A percentile compares a stretch with the other conserved stretches of the same genome.
Evolutionary conservation across 1,140 invertebrate genomes (phyloP).

Genomic region (Choristoneura fumiferana): DNA sequence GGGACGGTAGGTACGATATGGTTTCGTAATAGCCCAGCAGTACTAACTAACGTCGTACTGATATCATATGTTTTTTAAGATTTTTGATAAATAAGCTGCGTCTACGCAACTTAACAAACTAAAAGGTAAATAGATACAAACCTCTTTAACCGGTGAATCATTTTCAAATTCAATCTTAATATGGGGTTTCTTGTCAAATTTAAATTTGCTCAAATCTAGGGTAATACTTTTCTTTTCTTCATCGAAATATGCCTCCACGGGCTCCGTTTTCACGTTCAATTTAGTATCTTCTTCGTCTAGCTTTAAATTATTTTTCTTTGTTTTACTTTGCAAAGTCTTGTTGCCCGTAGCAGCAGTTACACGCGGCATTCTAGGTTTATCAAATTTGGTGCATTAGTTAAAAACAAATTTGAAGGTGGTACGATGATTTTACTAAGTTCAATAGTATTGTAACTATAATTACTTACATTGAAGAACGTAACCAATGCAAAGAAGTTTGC

Average conservation of each 20-base stretch:
- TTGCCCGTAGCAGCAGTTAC: slow-evolving; percentile 12
- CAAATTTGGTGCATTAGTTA: background rate
- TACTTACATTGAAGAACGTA: background rate
- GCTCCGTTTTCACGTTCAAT: slow-evolving; percentile 23
- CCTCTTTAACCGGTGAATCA: slow-evolving; percentile 42
- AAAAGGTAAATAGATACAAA: slow-evolving; percentile 30
- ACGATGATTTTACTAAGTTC: background rate
- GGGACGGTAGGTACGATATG: too few species aligned
- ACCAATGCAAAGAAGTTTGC: background rate
- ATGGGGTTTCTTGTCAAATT: slow-evolving; percentile 62
- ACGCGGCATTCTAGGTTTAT: slow-evolving; percentile 27
- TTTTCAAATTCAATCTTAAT: slow-evolving; percentile 68
- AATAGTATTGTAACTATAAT: too few species aligned
- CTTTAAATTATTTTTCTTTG: slow-evolving; percentile 27
- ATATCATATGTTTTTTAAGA: too few species aligned
- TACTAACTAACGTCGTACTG: too few species aligned
- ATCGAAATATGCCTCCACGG: background rate
- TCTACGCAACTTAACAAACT: too few species aligned
- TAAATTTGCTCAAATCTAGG: slow-evolving; percentile 50
- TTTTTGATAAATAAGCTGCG: too few species aligned
- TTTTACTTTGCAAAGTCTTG: slow-evolving; percentile 26
- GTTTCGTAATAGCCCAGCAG: too few species aligned
- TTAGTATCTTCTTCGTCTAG: slow-evolving; percentile 14
- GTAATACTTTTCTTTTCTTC: slow-evolving; percentile 21
- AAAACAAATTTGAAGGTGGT: background rate